These are phyloP conservation scores for Burhinus oedicnemus DNA, from an alignment of 2,113 vertebrate genomes.

Conservation along the genomic window DNA sequence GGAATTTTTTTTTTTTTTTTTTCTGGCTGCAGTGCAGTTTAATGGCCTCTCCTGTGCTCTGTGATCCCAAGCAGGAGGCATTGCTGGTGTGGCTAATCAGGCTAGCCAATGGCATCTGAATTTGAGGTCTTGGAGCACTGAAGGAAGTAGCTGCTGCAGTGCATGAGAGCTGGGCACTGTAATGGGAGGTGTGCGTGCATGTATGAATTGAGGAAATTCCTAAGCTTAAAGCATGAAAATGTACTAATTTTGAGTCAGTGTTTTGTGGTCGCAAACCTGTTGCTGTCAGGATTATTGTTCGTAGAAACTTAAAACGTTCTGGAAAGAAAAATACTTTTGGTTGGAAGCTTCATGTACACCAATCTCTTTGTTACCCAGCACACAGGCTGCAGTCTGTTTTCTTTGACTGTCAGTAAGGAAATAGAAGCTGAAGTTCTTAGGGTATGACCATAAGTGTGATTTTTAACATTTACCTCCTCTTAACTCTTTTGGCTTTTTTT, in stretches of 20 bases:
- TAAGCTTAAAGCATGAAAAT: neutral
- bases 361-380: neutral
- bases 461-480: neutral
- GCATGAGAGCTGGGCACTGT: neutral
- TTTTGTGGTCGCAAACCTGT: neutral
- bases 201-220: neutral
- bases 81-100: neutral
- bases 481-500: neutral
- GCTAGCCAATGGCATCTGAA: neutral
- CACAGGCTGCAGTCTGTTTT: neutral
- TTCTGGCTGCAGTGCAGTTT: neutral
- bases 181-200: neutral
- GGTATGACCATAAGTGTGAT: neutral
- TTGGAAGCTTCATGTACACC: neutral
- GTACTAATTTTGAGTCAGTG: neutral
- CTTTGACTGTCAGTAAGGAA: neutral
- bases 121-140: neutral
- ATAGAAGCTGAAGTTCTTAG: neutral
- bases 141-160: neutral
- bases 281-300: neutral
- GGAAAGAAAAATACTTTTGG: neutral
- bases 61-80: neutral
- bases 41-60: neutral
- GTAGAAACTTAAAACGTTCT: neutral
- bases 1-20: too few species aligned